Percentiles rank a stretch among this genome's conserved stretches.
Conservation (phyloP, 2,888 invertebrate species). For the Physocephala rufipes region DNA sequence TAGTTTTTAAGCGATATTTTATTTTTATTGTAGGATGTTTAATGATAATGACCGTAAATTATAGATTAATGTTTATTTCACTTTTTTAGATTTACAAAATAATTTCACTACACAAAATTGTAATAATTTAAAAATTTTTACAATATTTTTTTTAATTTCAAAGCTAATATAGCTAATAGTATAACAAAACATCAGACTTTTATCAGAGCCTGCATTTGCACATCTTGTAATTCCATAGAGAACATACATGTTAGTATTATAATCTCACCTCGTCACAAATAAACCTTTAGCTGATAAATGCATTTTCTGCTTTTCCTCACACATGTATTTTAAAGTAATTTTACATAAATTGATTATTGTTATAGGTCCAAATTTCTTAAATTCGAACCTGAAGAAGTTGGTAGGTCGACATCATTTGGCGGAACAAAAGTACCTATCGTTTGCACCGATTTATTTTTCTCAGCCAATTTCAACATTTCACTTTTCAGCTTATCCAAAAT, state of each 20-base stretch:
- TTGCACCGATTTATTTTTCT: constrained; percentile 71
- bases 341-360: constrained; percentile 10
- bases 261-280: neutral
- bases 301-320: neutral
- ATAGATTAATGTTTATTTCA: too few relatives aligned
- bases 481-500: constrained; percentile 84
- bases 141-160: too few relatives aligned
- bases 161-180: too few relatives aligned
- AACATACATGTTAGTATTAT: neutral
- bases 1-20: too few relatives aligned
- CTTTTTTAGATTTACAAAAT: too few relatives aligned
- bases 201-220: too few relatives aligned
- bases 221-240: too few relatives aligned
- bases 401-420: constrained; percentile 71
- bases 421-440: constrained; percentile 75
- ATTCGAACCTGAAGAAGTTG: constrained; percentile 78
- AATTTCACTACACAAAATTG: too few relatives aligned
- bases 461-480: constrained; percentile 82
- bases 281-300: neutral
- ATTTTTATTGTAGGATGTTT: too few relatives aligned
- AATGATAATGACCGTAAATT: too few relatives aligned
- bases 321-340: neutral
- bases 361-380: constrained; percentile 76
- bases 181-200: too few relatives aligned
- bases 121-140: too few relatives aligned